These are phyloP conservation scores for Bombylius major DNA, from an alignment of 2,888 invertebrate species.

Conservation along the genomic window DNA sequence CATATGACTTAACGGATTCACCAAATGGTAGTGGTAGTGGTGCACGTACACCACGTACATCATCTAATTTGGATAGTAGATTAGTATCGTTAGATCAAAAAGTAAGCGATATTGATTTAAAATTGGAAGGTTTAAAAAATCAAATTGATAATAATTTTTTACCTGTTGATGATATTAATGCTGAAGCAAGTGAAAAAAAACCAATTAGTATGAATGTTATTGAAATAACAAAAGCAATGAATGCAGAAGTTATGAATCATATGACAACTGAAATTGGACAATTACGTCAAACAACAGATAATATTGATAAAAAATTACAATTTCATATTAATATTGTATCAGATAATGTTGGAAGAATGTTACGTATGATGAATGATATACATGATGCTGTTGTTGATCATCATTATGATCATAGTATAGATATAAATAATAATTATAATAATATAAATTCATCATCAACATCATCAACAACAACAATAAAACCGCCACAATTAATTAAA, in stretches of 20 bases:
- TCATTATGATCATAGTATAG: constrained; percentile 38
- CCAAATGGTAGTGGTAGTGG: constrained; percentile 12
- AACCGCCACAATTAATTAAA: constrained; percentile 44
- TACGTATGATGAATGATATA: constrained; percentile 67
- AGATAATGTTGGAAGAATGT: constrained; percentile 65
- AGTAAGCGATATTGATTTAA: constrained; percentile 69
- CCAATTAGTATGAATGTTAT: constrained; percentile 71
- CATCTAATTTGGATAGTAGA: constrained; percentile 47
- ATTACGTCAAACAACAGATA: constrained; percentile 61
- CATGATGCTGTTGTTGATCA: constrained; percentile 74
- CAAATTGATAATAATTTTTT: constrained; percentile 73
- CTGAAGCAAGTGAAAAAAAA: constrained; percentile 77
- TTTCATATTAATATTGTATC: constrained; percentile 74
- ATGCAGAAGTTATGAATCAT: constrained; percentile 65
- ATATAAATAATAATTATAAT: background rate
- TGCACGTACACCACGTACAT: constrained; percentile 21
- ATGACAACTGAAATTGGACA: constrained; percentile 70
- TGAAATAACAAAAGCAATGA: constrained; percentile 73
- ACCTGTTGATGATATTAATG: constrained; percentile 65
- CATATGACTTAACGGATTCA: constrained; percentile 41
- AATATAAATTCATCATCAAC: constrained; percentile 6
- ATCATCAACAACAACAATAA: constrained; percentile 45
- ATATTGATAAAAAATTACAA: constrained; percentile 68
- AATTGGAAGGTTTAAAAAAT: constrained; percentile 63
- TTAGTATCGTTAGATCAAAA: constrained; percentile 67